Conservation (phyloP, 1,140 invertebrate species). For the Metaphire vulgaris region DNA sequence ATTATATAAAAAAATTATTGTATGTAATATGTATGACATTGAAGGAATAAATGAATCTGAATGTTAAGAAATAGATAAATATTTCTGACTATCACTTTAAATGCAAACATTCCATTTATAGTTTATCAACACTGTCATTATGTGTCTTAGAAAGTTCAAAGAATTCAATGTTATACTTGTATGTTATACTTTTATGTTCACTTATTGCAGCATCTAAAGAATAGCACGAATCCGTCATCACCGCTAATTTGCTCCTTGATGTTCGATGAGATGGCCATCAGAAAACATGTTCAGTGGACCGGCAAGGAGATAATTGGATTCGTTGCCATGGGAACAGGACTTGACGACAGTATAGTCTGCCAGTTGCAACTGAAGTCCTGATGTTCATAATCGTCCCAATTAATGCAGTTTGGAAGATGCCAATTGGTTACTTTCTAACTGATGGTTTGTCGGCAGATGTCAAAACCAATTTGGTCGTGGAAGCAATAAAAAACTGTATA, state of each 20-base stretch:
- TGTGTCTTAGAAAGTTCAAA: too few relatives aligned
- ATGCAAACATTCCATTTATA: too few relatives aligned
- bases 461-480: neutral
- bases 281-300: constrained; percentile 2
- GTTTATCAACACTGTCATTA: too few relatives aligned
- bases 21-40: too few relatives aligned
- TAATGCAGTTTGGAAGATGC: neutral
- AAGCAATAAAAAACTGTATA: neutral
- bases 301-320: neutral
- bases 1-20: too few relatives aligned
- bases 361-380: neutral
- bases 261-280: constrained; percentile 9
- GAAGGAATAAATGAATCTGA: too few relatives aligned
- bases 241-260: neutral
- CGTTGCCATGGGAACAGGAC: neutral
- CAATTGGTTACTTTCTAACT: constrained; percentile 2
- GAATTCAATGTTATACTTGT: too few relatives aligned
- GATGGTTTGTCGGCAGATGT: constrained; percentile 6
- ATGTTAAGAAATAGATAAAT: too few relatives aligned
- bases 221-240: neutral
- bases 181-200: too few relatives aligned
- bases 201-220: too few relatives aligned
- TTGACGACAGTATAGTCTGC: neutral
- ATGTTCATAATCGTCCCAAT: neutral
- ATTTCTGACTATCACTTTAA: too few relatives aligned